Evolutionary conservation across 2,888 invertebrate genomes (phyloP).

Genomic region (Stegophylla sp.): DNA sequence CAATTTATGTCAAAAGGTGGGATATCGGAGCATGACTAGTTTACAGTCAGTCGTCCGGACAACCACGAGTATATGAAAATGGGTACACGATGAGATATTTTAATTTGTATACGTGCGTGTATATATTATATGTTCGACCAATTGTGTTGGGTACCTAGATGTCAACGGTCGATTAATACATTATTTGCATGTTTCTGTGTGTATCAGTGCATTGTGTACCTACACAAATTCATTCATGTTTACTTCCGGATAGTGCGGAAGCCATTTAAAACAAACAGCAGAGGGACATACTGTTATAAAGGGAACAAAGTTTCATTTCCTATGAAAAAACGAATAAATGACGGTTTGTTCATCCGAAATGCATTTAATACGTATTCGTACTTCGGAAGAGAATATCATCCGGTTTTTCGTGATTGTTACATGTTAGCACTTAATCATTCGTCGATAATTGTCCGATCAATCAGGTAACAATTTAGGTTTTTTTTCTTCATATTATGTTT

Average conservation of each 20-base stretch:
- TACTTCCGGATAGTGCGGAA: constrained; percentile 53
- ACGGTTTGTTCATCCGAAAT: neutral
- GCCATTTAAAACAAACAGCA: constrained; percentile 39
- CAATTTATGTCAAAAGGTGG: too few species aligned
- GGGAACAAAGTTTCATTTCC: constrained; percentile 48
- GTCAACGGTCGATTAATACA: constrained; percentile 46
- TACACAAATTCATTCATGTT: constrained; percentile 50
- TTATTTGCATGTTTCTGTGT: constrained; percentile 42
- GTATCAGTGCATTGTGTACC: constrained; percentile 28
- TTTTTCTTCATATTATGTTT: too few species aligned
- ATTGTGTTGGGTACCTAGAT: constrained; percentile 23
- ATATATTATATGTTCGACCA: constrained; percentile 21
- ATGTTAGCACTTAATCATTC: neutral
- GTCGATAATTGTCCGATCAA: too few species aligned
- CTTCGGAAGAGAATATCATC: neutral
- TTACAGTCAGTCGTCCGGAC: constrained; percentile 3
- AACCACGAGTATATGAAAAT: neutral
- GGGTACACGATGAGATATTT: neutral
- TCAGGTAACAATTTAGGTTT: neutral
- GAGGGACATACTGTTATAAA: constrained; percentile 23
- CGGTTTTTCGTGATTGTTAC: neutral
- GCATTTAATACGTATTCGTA: constrained; percentile 24
- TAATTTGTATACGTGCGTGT: neutral
- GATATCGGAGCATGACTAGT: too few species aligned
- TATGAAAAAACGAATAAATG: constrained; percentile 44